These are phyloP conservation scores for Cygnus buccinator DNA, from an alignment of 2,113 vertebrate species.

Conservation along the genomic window DNA sequence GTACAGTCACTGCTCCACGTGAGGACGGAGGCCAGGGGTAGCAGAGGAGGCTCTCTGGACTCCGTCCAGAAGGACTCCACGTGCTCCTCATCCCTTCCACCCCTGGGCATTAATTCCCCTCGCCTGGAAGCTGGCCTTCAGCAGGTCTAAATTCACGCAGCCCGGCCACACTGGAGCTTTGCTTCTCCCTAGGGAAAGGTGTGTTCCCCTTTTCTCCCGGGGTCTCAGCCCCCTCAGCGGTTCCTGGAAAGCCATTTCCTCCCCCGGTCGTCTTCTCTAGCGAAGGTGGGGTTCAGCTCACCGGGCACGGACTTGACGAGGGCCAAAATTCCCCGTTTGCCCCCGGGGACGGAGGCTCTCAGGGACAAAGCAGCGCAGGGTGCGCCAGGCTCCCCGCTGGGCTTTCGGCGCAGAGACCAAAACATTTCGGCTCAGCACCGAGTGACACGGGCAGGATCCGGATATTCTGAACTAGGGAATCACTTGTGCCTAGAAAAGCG, in stretches of 20 bases:
- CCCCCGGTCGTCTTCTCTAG: not conserved
- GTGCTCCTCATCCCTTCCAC: not conserved
- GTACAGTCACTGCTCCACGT: constrained; percentile 47
- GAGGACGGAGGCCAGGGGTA: not conserved
- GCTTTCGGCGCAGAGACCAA: not conserved
- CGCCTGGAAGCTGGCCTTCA: not conserved
- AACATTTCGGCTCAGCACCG: not conserved
- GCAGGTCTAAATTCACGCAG: not conserved
- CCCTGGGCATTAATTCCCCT: accelerated
- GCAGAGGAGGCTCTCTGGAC: not conserved
- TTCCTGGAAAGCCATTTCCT: constrained; percentile 56
- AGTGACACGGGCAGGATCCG: no score
- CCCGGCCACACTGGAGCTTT: not conserved
- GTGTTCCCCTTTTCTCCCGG: not conserved
- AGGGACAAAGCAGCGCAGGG: not conserved
- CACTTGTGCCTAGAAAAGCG: not conserved
- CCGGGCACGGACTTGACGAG: not conserved
- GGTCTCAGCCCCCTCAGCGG: constrained; percentile 32
- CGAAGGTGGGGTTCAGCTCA: not conserved
- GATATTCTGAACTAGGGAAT: not conserved
- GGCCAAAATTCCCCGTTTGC: not conserved
- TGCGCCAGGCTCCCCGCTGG: accelerated
- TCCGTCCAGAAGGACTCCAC: accelerated
- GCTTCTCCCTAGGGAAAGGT: not conserved
- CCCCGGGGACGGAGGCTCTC: not conserved